Percentiles rank a stretch among this genome's conserved stretches.
Evolutionary conservation across 1,140 invertebrate species (phyloP).

Genomic region (Psix sp.): DNA sequence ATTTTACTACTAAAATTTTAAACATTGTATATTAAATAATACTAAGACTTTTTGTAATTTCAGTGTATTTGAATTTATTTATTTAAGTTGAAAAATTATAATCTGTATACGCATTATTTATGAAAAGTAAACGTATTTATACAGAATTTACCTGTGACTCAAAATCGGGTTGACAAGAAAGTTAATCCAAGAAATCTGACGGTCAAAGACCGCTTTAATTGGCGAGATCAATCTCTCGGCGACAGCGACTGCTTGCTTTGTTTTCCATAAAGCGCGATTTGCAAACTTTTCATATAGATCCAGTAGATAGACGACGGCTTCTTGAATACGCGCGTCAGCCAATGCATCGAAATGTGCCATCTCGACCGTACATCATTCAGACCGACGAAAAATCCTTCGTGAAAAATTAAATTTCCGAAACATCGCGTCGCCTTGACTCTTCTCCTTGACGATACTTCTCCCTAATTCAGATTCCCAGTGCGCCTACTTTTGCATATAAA

Average conservation of each 20-base stretch:
- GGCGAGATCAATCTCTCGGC: too few relatives aligned
- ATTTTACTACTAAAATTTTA: too few relatives aligned
- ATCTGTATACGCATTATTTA: too few relatives aligned
- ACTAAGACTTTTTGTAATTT: too few relatives aligned
- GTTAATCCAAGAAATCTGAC: too few relatives aligned
- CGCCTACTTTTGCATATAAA: slow-evolving; percentile 60
- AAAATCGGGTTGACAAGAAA: too few relatives aligned
- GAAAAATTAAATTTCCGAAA: slow-evolving; percentile 58
- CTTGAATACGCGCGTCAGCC: slow-evolving; percentile 22
- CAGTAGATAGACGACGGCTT: slow-evolving; percentile 20
- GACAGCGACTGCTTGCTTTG: slow-evolving; percentile 18
- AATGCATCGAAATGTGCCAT: slow-evolving; percentile 57
- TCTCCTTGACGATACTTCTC: slow-evolving; percentile 43
- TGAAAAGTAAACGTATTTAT: too few relatives aligned
- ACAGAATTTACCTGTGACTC: too few relatives aligned
- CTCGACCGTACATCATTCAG: slow-evolving; percentile 39
- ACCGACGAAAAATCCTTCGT: slow-evolving; percentile 47
- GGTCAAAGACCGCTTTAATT: too few relatives aligned
- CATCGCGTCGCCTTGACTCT: slow-evolving; percentile 43
- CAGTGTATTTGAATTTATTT: too few relatives aligned
- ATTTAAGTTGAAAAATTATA: too few relatives aligned
- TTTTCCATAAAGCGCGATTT: slow-evolving; percentile 40
- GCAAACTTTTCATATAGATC: slow-evolving; percentile 51
- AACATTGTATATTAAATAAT: too few relatives aligned
- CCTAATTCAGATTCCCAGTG: slow-evolving; percentile 56